These are phyloP conservation scores for Onychomys torridus DNA, from an alignment of 2,797 vertebrate species.

Conservation along the genomic window DNA sequence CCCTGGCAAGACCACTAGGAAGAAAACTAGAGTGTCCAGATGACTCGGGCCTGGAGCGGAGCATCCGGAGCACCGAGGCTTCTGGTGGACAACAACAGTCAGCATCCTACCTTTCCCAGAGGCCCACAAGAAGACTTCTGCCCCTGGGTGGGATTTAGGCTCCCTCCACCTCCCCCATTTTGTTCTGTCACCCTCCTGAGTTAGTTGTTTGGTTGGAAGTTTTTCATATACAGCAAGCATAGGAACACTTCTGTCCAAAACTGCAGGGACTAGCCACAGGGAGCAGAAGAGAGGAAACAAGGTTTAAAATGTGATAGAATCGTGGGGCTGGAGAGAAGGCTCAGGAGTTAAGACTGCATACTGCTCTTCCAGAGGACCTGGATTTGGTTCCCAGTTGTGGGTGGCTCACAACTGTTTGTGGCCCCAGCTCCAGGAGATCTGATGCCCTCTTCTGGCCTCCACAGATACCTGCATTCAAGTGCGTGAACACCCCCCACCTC, in stretches of 20 bases:
- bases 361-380: not conserved
- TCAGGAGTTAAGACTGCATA: not conserved
- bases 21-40: not conserved
- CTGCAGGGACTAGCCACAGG: accelerated
- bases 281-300: not conserved
- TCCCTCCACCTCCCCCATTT: not conserved
- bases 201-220: not conserved
- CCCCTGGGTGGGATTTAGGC: not conserved
- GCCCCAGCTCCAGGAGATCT: not conserved
- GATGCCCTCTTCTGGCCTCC: not conserved
- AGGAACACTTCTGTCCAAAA: not conserved
- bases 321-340: not conserved
- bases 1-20: not conserved
- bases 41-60: not conserved
- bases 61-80: not conserved
- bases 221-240: not conserved
- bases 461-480: not conserved
- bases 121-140: not conserved
- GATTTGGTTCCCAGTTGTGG: not conserved
- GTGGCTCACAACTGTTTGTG: not conserved
- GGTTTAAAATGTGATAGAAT: not conserved
- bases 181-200: not conserved
- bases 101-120: not conserved
- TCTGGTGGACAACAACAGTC: not conserved
- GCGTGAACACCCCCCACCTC: no score